Conservation (phyloP, 2,797 vertebrate species). For the Champsocephalus gunnari region DNA sequence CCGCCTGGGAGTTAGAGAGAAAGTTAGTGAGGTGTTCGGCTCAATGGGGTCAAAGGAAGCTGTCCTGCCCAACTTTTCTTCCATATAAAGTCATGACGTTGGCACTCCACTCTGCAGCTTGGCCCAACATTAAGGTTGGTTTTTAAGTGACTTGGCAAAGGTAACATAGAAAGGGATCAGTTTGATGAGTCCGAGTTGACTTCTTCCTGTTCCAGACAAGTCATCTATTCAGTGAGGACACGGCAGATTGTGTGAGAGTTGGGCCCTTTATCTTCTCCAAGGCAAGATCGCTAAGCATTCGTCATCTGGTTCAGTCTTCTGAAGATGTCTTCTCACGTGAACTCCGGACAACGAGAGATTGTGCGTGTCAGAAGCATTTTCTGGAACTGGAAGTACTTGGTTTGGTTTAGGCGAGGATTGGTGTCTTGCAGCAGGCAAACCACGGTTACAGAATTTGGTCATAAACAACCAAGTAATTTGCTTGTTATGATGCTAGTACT, state of each 20-base stretch:
- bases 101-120: conserved; percentile 41
- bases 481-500: too few species aligned
- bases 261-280: conserved; percentile 29
- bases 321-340: conserved; percentile 18
- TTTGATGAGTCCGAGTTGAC: conserved; percentile 63
- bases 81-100: conserved; percentile 32
- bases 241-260: conserved; percentile 38
- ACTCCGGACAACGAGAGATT: too few species aligned
- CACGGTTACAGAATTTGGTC: too few species aligned
- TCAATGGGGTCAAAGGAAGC: conserved; percentile 67
- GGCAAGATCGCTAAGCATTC: conserved; percentile 32
- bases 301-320: conserved; percentile 21
- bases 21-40: conserved; percentile 63
- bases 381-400: too few species aligned
- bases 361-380: too few species aligned
- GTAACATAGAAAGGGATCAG: conserved; percentile 70
- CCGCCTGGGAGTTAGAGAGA: conserved; percentile 41
- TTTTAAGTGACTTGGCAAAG: conserved; percentile 73
- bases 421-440: too few species aligned
- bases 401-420: too few species aligned
- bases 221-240: conserved; percentile 68
- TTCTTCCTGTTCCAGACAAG: conserved; percentile 59
- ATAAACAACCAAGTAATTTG: too few species aligned
- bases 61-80: conserved; percentile 58
- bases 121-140: conserved; percentile 54